Evolutionary conservation across 1,140 invertebrate species (phyloP).

Genomic region (Arion vulgaris): DNA sequence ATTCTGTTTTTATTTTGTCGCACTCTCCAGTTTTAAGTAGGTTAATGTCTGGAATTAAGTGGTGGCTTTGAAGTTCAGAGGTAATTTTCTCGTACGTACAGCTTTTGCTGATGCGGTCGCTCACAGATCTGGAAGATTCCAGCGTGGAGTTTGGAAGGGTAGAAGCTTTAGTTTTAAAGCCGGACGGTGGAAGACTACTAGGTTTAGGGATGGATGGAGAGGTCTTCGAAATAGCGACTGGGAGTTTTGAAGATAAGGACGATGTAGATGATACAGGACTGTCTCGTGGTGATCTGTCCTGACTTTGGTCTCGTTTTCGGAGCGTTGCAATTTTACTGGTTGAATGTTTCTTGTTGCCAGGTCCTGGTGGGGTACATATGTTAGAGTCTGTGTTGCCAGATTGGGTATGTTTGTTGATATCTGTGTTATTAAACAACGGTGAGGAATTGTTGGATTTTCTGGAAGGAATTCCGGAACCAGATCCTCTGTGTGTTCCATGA

Average conservation of each 20-base stretch:
- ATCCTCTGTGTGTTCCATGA: background rate
- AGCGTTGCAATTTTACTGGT: constrained; percentile 90
- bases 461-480: constrained; percentile 17
- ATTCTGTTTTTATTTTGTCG: constrained; percentile 11
- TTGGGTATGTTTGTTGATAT: constrained; percentile 2
- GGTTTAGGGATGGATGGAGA: background rate
- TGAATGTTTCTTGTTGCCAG: constrained; percentile 76
- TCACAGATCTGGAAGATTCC: constrained; percentile 34
- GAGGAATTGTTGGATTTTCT: constrained; percentile 1
- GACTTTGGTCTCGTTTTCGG: constrained; percentile 81
- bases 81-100: constrained; percentile 64
- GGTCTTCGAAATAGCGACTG: constrained; percentile 36
- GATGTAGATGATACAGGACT: constrained; percentile 8
- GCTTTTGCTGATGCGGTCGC: constrained; percentile 55
- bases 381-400: constrained; percentile 36
- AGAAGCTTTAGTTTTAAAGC: constrained; percentile 10
- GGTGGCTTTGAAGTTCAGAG: constrained; percentile 6
- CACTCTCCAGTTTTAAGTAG: background rate
- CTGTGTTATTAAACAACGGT: constrained; percentile 6
- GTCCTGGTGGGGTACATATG: constrained; percentile 33
- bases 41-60: background rate
- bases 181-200: constrained; percentile 11
- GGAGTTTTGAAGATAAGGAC: constrained; percentile 49
- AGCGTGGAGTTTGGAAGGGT: constrained; percentile 29
- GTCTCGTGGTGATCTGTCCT: constrained; percentile 21